These are phyloP conservation scores for Platycheirus albimanus DNA, from an alignment of 2,888 invertebrate species.

Conservation along the genomic window DNA sequence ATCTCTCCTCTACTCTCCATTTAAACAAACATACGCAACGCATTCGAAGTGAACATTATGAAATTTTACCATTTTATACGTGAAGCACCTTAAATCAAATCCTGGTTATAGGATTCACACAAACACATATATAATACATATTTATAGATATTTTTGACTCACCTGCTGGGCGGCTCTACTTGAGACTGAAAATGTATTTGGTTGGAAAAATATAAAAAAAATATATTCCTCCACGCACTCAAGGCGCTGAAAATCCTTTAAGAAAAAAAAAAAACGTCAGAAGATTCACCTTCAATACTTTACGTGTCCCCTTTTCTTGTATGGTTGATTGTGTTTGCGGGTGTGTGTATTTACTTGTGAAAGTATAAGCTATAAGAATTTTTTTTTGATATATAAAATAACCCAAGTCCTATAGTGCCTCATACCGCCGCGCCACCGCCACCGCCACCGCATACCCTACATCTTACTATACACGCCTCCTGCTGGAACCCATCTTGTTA, in stretches of 20 bases:
- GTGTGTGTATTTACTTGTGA: neutral
- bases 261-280: slow-evolving; percentile 22
- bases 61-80: slow-evolving; percentile 56
- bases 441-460: no score
- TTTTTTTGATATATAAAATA: slow-evolving; percentile 59
- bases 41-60: slow-evolving; percentile 45
- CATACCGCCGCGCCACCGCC: no score
- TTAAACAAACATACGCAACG: slow-evolving; percentile 32
- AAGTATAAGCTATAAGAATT: slow-evolving; percentile 34
- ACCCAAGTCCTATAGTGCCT: slow-evolving; percentile 20
- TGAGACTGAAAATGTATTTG: slow-evolving; percentile 4
- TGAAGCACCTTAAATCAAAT: slow-evolving; percentile 55
- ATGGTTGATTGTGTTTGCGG: slow-evolving; percentile 2
- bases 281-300: slow-evolving; percentile 24
- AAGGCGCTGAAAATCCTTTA: slow-evolving; percentile 41
- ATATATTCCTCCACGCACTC: slow-evolving; percentile 41
- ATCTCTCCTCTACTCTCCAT: slow-evolving; percentile 39
- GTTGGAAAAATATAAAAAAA: neutral
- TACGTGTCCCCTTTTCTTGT: neutral
- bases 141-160: slow-evolving; percentile 42
- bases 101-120: slow-evolving; percentile 13
- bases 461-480: neutral
- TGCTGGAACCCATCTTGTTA: slow-evolving; percentile 36
- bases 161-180: slow-evolving; percentile 53
- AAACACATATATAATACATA: neutral